These are phyloP conservation scores for Cheilosia soror DNA, from an alignment of 2,888 invertebrate genomes.

Conservation along the genomic window DNA sequence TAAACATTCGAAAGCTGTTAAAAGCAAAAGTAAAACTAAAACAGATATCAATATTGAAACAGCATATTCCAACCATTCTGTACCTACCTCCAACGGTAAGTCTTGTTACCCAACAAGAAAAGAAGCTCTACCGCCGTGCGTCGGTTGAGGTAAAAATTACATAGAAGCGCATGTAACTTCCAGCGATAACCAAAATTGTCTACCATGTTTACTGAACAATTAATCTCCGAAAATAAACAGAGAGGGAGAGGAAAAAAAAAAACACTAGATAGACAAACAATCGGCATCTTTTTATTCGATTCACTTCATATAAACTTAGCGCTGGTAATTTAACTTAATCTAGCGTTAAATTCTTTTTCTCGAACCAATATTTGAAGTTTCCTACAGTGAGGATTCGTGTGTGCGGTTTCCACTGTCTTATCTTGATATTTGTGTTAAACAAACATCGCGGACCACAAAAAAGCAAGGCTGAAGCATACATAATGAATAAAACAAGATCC, in stretches of 20 bases:
- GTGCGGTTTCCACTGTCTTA: constrained; percentile 40
- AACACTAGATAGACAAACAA: constrained; percentile 49
- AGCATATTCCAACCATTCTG: constrained; percentile 22
- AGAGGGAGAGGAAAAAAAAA: not conserved
- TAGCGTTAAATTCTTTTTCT: constrained; percentile 40
- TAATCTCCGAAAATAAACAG: constrained; percentile 46
- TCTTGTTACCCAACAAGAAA: constrained; percentile 26
- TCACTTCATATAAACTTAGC: constrained; percentile 26
- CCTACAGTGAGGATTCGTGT: constrained; percentile 1
- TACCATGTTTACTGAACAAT: constrained; percentile 56
- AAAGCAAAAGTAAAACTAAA: constrained; percentile 14
- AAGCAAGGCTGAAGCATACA: constrained; percentile 24
- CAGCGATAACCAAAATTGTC: constrained; percentile 57
- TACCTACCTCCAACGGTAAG: not conserved
- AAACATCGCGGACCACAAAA: constrained; percentile 57
- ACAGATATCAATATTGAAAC: constrained; percentile 56
- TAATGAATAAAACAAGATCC: constrained; percentile 67
- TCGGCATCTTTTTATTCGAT: constrained; percentile 56
- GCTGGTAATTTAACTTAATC: constrained; percentile 54
- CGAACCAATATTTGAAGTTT: constrained; percentile 51
- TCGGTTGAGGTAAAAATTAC: constrained; percentile 29
- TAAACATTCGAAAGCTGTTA: constrained; percentile 34
- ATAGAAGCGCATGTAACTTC: constrained; percentile 46
- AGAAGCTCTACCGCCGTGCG: constrained; percentile 25
- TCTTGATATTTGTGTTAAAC: constrained; percentile 58